These are phyloP conservation scores for Cantharis flavilabris DNA, from an alignment of 2,888 invertebrate species.

Conservation along the genomic window DNA sequence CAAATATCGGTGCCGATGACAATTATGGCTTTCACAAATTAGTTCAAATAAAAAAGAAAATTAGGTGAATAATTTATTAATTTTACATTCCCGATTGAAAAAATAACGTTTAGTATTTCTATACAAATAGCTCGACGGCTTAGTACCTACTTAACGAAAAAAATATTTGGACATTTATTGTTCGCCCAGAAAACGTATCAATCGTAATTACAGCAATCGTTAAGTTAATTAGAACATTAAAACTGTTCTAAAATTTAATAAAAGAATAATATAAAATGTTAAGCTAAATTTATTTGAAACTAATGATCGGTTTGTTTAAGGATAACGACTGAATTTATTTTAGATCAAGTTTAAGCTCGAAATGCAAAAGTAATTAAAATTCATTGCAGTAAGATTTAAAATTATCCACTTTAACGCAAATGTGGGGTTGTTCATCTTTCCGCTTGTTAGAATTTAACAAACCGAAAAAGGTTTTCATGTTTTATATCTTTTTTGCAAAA, in stretches of 20 bases:
- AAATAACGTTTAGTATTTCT: background rate
- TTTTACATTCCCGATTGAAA: background rate
- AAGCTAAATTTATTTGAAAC: background rate
- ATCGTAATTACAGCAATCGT: background rate
- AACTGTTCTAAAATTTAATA: background rate
- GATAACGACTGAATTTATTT: background rate
- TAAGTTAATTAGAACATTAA: background rate
- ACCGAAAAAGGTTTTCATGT: background rate
- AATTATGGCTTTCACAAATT: background rate
- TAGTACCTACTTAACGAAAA: background rate
- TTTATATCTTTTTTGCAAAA: background rate
- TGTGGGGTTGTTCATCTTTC: background rate
- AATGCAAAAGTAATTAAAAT: conserved; percentile 3
- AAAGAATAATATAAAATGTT: background rate
- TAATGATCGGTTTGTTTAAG: background rate
- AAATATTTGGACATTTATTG: background rate
- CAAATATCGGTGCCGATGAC: background rate
- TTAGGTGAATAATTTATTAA: background rate
- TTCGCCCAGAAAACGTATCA: background rate
- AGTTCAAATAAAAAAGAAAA: background rate
- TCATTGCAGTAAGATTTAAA: conserved; percentile 1
- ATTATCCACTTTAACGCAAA: background rate
- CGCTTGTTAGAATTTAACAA: background rate
- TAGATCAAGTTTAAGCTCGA: background rate
- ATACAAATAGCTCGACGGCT: background rate